Base-by-base conservation (phyloP, 2,888 invertebrate species). In the Gnatocerus cornutus region DNA sequence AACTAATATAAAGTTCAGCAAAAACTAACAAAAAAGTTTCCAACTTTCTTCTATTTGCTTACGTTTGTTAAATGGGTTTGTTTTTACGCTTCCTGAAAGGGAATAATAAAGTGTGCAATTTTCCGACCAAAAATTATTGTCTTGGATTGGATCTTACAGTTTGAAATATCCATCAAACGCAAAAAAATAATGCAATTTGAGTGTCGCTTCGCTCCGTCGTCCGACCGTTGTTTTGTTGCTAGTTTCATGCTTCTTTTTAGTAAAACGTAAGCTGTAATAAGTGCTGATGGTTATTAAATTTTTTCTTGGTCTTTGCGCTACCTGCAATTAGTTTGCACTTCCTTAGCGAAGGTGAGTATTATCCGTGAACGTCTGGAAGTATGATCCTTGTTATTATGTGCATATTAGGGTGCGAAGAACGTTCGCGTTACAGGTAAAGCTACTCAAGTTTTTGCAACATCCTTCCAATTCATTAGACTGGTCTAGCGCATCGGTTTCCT, bases 211-310 rank as follows among this genome's bases (percentile, higher is more conserved):
- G 10, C 14, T 12, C 21, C 37, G 8, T 56, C 56, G 21, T 10
- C 16, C n/a, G 10, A 56, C 43, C n/a, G n/a, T 55, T 41, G 39
- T 43, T 56, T 43, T 41, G 21, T 37, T 39, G 33, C 0, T 27
- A 56, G 56, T 56, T 55, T 56, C 43, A 56, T 56, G 41, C 39
- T 56, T 12, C 27, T 56, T 56, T 43, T 41, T 56, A 5, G 29
- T 7, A 37, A 1, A 56, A n/a, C 39, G 37, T 55, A 55, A 56
- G 16, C 37, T 16, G 39, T 53, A 53, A 41, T 41, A 56, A 56
- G 37, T 41, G 56, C 37, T 56, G 27, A 56, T 13, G 56, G 37
- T 41, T 56, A 56, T 56, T 56, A 56, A 56, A n/a, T 41, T 56
- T 56, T 56, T 37, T 37, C 14, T 6, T 16, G 14, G 21, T 55